Evolutionary conservation across 1,140 invertebrate species (phyloP), one percentile per base, ranked within the genome.

Genomic region (Micrasema longulum): DNA sequence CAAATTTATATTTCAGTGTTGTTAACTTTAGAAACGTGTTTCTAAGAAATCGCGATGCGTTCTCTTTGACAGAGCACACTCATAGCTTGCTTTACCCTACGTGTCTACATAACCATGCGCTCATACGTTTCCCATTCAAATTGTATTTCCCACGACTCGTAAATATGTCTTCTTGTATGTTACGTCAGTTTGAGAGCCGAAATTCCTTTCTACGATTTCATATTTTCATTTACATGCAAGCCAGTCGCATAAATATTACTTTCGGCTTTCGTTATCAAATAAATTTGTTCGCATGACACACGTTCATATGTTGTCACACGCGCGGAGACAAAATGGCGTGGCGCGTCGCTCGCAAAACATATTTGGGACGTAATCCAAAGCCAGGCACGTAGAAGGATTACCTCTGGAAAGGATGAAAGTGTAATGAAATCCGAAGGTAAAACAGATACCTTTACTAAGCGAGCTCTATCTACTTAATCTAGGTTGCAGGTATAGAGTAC

Each of bases 381-480:
- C 35, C 36, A 60, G 36, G 36, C 55, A 60, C 36, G 55, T 60
- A 38, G 55, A 60, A 38, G 35, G 55, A 53, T 53, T 60, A 38
- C 55, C 55, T 43, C 41, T 20, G 55, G 55, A 20, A 20, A 60
- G 50, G 55, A 60, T 38, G 55, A 41, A 38, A 60, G 55, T 41
- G 55, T 60, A 60, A 41, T 43, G 55, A 38, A 60, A 36, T 36
- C 53, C 55, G 35, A 16, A 60, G 55, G 55, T 41, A 38, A 9
- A 22, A 14, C 35, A 31, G 26, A 35, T 14, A n/a, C 55, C 36
- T 41, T 38, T 20, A 60, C 55, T 41, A 41, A 60, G 55, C 55
- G 16, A 31, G 10, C 16, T 31, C 35, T 41, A 60, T 60, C 18
- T 41, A 35, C 22, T 60, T 60, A 60, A 60, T 60, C 55, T 60